Base-by-base conservation (phyloP, 2,113 vertebrate species). In the Astur gentilis region DNA sequence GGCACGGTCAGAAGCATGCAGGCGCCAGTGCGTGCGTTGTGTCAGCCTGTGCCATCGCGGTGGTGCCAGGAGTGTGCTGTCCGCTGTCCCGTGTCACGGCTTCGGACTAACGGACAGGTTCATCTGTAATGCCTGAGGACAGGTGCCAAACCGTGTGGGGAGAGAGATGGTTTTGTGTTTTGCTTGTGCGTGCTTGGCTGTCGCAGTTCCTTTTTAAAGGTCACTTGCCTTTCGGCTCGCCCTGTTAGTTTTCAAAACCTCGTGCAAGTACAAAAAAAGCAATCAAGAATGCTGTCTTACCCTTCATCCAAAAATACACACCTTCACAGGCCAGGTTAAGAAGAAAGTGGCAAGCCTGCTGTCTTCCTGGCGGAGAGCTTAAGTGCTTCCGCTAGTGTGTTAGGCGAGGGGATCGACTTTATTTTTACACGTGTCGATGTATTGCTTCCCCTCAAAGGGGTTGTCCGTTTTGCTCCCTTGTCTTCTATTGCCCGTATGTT, bases 111-210 rank as follows among this genome's bases (percentile, higher is more conserved):
- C 29, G 15, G 38, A 14, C 32, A 16, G 1, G 22, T 34, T 58
- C 11, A 1, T 16, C 23, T 36, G 16, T 34, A 18, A 1, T 23
- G 19, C 23, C 36, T 13, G 44, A 15, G 11, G 32, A 13, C 40
- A 9, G 38, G 3, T 38, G 18, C 7, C 70, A 29, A 1, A 6
- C 13, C 13, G 0, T 8, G 1, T 0, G 12, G 16, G 25, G 31
- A 14, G n/a, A 49, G 7, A 49, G 6, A 4, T 10, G 10, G 1
- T 3, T 9, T 5, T 20, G 18, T 34, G 58, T 29, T 87, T 34
- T 29, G 19, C 17, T 44, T 3, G 0, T 7, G 4, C 18, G 10
- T 54, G 4, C 29, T 21, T 49, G 27, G 19, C 42, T 50, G 19
- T 22, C 42, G 0, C 6, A 12, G 34, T 11, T 66, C 29, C 27